Conservation (phyloP, 2,888 invertebrate species). For the Parochlus steinenii region DNA sequence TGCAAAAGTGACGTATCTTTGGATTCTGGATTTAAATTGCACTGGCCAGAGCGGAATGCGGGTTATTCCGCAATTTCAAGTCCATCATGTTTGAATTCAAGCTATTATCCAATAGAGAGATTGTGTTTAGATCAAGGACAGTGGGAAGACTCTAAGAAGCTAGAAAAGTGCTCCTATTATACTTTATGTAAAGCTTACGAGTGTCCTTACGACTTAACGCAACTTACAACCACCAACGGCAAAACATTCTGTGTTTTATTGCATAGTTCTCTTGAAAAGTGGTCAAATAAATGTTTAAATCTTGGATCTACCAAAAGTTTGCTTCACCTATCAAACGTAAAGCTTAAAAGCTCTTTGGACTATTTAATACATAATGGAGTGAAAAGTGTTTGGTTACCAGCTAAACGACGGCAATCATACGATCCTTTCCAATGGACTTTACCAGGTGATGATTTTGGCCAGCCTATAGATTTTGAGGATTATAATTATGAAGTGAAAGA, state of each 20-base stretch:
- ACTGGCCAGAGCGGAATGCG: constrained; percentile 5
- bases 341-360: constrained; percentile 22
- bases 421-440: constrained; percentile 32
- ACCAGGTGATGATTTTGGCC: constrained; percentile 30
- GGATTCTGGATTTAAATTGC: background rate
- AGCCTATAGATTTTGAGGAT: constrained; percentile 17
- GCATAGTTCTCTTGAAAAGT: constrained; percentile 19
- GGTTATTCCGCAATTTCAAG: constrained; percentile 18
- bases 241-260: constrained; percentile 23
- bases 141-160: constrained; percentile 20
- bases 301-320: constrained; percentile 20
- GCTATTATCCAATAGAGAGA: constrained; percentile 18
- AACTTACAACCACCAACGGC: constrained; percentile 13
- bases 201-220: constrained; percentile 18
- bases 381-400: constrained; percentile 34
- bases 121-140: constrained; percentile 18
- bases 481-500: constrained; percentile 11
- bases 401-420: constrained; percentile 28
- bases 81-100: constrained; percentile 23
- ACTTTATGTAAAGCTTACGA: constrained; percentile 13
- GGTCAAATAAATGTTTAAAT: constrained; percentile 17
- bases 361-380: constrained; percentile 16
- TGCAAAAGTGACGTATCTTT: background rate
- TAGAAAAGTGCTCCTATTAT: constrained; percentile 16
- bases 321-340: constrained; percentile 16